Evolutionary conservation across 2,888 invertebrate species (phyloP), one percentile per base, ranked within the genome.

Genomic region (Mythimna loreyi): DNA sequence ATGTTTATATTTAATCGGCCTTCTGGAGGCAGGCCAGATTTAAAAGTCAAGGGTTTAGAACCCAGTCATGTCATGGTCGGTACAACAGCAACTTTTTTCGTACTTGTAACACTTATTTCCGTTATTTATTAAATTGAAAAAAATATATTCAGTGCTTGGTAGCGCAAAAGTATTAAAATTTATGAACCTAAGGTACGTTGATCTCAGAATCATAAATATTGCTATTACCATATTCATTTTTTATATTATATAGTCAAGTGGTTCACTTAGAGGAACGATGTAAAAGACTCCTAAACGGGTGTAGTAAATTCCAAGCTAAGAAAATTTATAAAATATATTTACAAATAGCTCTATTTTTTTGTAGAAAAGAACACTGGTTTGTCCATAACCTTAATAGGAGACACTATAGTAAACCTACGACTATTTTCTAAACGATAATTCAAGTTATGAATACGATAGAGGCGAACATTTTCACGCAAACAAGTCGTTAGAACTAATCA

Each of bases 21-120:
- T 80, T 80, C 72, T 40, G 28, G 43, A 66, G 30, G 62, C 56
- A 66, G 61, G 62, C 5, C 59, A 47, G 67, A 63, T 72, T 59
- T 62, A 66, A 80, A 84, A 77, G 83, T 81, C 83, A 83, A 84
- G 85, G 83, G 68, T 67, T 66, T 36, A 33, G 13, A 53, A 9
- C 13, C 2, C 19, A 75, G 57, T 58, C 61, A 73, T 36, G 78
- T 73, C 85, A 84, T 16, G 85, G 83, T 49, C 77, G 30, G 19
- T 40, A 50, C 21, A 45, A 36, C 19, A 28, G 21, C 56, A 57
- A 67, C 67, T 59, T 65, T 75, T 75, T 66, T 59, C 47, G 50
- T 28, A 67, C 67, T 73, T 62, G 66, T 64, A 63, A 74, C 68
- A 66, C 45, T 55, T 74, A 43, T 28, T 40, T 43, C 3, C n/a